Evolutionary conservation across 2,797 vertebrate species (phyloP).

Genomic region (Pempheris klunzingeri): DNA sequence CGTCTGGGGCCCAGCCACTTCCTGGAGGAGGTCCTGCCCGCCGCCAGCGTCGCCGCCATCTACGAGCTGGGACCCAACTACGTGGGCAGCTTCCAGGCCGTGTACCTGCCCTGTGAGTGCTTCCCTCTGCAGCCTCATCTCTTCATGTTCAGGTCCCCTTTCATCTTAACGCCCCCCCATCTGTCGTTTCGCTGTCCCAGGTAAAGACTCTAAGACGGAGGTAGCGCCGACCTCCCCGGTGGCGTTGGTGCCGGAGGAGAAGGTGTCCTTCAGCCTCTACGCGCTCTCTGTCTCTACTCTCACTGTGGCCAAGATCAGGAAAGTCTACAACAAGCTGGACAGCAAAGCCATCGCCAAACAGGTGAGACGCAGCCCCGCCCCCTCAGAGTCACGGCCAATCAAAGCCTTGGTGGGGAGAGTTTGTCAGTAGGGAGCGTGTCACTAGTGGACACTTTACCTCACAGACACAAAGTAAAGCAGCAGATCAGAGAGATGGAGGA

Average conservation of each 20-base stretch:
- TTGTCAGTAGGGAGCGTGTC: too few species aligned
- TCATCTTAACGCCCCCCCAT: not conserved
- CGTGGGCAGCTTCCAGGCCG: constrained; percentile 95
- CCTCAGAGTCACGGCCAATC: too few species aligned
- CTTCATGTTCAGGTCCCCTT: too few species aligned
- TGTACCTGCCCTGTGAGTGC: constrained; percentile 90
- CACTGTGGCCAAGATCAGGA: constrained; percentile 96
- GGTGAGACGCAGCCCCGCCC: too few species aligned
- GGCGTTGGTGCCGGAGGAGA: constrained; percentile 94
- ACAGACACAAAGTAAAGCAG: too few species aligned
- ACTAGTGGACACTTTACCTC: too few species aligned
- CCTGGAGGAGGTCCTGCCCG: constrained; percentile 95
- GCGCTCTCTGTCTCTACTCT: constrained; percentile 93
- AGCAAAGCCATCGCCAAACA: constrained; percentile 99
- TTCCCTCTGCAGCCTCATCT: not conserved
- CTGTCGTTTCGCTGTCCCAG: constrained; percentile 70
- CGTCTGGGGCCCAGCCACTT: constrained; percentile 95
- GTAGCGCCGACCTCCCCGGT: constrained; percentile 86
- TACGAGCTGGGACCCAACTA: constrained; percentile 96
- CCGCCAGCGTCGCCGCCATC: constrained; percentile 89
- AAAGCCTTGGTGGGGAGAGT: too few species aligned
- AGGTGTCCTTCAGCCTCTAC: constrained; percentile 97
- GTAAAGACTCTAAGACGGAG: constrained; percentile 95
- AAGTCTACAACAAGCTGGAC: constrained; percentile 97
- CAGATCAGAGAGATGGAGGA: too few species aligned